Conservation (phyloP, 2,113 vertebrate genomes). For the Lepidothrix coronata region DNA sequence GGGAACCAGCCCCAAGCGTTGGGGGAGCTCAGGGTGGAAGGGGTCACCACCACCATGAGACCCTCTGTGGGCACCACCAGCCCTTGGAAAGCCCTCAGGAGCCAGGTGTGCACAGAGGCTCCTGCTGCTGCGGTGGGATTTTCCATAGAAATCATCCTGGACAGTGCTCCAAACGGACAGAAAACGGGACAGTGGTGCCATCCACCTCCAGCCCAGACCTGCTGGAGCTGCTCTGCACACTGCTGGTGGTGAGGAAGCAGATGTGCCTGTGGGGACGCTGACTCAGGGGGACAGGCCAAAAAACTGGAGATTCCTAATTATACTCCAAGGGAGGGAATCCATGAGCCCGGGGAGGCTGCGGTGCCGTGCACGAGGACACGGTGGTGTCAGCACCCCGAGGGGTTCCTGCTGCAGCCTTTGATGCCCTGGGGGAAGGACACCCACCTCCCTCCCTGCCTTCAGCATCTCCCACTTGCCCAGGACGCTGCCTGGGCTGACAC, state of each 20-base stretch:
- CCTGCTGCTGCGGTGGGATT: rapidly evolving
- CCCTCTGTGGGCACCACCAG: rapidly evolving
- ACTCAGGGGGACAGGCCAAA: background rate
- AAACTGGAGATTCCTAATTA: background rate
- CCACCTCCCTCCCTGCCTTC: background rate
- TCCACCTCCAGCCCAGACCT: rapidly evolving
- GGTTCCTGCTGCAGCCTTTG: background rate
- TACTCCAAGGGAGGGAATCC: background rate
- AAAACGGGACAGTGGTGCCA: rapidly evolving
- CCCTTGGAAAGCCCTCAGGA: background rate
- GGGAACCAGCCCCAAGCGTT: rapidly evolving
- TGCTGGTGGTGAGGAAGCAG: background rate
- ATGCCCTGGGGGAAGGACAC: no score
- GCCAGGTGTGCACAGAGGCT: background rate
- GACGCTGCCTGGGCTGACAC: background rate
- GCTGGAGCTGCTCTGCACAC: background rate
- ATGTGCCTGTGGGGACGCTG: background rate
- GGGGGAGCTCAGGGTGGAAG: background rate
- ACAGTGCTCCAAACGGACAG: rapidly evolving
- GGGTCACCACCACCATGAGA: rapidly evolving
- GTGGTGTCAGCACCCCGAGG: background rate
- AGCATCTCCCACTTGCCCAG: background rate
- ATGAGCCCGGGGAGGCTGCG: rapidly evolving
- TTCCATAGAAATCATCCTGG: background rate
- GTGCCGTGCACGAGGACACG: rapidly evolving